A percentile compares a stretch with the other conserved stretches of the same genome.
Conservation (phyloP, 2,113 vertebrate species). For the Oncorhynchus clarkii region DNA sequence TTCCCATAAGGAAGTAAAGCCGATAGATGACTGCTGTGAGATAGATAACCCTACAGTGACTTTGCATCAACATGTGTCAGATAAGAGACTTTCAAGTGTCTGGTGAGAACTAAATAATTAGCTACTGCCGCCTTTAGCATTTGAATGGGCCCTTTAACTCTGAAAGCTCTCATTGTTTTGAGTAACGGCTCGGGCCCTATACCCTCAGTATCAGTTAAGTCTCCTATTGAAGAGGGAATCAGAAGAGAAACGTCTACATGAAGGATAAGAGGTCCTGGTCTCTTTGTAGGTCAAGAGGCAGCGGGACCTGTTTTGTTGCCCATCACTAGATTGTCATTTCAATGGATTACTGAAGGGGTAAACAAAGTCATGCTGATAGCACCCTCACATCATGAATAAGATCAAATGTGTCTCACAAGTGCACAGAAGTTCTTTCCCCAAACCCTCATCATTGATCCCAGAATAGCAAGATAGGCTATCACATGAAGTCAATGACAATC, state of each 20-base stretch:
- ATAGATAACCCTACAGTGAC: conserved; percentile 72
- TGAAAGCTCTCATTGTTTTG: conserved; percentile 81
- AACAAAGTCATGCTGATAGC: conserved; percentile 42
- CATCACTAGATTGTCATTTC: conserved; percentile 56
- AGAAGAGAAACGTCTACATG: conserved; percentile 72
- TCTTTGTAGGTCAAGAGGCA: conserved; percentile 55
- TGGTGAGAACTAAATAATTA: conserved; percentile 77
- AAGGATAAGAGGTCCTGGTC: conserved; percentile 51
- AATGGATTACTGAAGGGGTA: conserved; percentile 53
- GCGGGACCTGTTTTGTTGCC: conserved; percentile 54
- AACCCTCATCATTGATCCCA: conserved; percentile 9
- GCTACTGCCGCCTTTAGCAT: conserved; percentile 76
- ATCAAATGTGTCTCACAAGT: conserved; percentile 29
- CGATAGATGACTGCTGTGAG: conserved; percentile 65
- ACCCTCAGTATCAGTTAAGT: conserved; percentile 69
- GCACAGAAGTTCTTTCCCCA: neutral
- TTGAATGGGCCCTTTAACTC: conserved; percentile 76
- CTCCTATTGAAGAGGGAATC: conserved; percentile 74
- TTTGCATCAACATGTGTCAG: conserved; percentile 73
- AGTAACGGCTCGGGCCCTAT: conserved; percentile 63
- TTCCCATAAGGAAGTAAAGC: conserved; percentile 55
- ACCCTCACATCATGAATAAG: conserved; percentile 24
- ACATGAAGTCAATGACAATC: conserved; percentile 8
- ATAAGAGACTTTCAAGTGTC: conserved; percentile 80
- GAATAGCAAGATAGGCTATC: conserved; percentile 15